These are phyloP conservation scores for Unio pictorum DNA, from an alignment of 2,888 invertebrate genomes.

Conservation along the genomic window DNA sequence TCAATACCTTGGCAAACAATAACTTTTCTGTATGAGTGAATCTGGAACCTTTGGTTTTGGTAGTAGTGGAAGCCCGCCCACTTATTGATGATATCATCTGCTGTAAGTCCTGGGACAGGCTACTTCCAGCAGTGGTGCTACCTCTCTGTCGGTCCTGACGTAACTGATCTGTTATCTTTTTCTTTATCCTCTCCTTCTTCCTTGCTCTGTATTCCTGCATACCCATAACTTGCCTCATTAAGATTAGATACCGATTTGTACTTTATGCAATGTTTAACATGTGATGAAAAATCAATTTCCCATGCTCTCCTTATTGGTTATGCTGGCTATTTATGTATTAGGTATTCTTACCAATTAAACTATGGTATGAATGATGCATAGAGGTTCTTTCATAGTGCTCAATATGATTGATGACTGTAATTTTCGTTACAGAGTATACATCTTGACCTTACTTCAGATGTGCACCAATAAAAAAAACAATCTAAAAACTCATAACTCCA, in stretches of 20 bases:
- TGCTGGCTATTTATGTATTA: too few relatives aligned
- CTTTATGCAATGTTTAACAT: too few relatives aligned
- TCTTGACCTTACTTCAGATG: too few relatives aligned
- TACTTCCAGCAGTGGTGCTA: slow-evolving; percentile 30
- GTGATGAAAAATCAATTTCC: too few relatives aligned
- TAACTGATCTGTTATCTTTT: slow-evolving; percentile 65
- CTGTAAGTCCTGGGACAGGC: slow-evolving; percentile 49
- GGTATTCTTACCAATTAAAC: too few relatives aligned
- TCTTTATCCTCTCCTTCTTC: slow-evolving; percentile 63
- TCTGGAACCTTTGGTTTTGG: slow-evolving; percentile 67
- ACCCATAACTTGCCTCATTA: neutral
- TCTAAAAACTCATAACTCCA: too few relatives aligned
- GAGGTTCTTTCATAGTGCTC: too few relatives aligned
- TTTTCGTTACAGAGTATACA: too few relatives aligned
- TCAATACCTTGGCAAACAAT: slow-evolving; percentile 67
- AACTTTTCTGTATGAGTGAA: slow-evolving; percentile 71
- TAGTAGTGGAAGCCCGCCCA: slow-evolving; percentile 37
- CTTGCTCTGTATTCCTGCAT: slow-evolving; percentile 64
- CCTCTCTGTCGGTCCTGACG: slow-evolving; percentile 58
- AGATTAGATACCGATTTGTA: neutral
- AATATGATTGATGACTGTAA: too few relatives aligned
- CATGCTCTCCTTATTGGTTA: too few relatives aligned
- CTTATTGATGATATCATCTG: slow-evolving; percentile 58
- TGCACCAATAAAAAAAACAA: too few relatives aligned
- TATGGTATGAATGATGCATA: too few relatives aligned